phyloP scores from a whole-genome alignment of 1,140 invertebrate genomes.

The Lordiphosa stackelbergi region DNA sequence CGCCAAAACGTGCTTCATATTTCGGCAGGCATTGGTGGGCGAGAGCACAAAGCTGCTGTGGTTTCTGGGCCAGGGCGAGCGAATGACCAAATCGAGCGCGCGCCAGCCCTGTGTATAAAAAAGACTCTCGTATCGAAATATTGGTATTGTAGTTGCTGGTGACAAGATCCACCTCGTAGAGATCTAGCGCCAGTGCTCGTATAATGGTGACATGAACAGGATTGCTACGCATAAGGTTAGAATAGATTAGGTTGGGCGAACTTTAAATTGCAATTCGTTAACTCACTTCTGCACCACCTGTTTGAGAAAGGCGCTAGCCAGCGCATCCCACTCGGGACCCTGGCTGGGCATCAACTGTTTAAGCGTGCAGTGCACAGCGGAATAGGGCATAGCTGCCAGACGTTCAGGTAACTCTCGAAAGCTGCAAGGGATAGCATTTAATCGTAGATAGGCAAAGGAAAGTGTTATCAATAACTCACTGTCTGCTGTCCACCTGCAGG shows the following conservation, averaged over 20 bases:
- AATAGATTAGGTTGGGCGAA: not conserved
- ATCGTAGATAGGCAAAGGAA: too few relatives aligned
- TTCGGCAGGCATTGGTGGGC: slow-evolving; percentile 9
- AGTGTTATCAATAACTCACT: slow-evolving; percentile 16
- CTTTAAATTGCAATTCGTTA: not conserved
- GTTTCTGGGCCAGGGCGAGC: not conserved
- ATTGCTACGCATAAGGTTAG: slow-evolving; percentile 14
- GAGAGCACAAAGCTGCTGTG: slow-evolving; percentile 13
- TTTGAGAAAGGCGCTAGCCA: slow-evolving; percentile 38
- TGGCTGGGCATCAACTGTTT: slow-evolving; percentile 43
- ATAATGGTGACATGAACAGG: slow-evolving; percentile 19
- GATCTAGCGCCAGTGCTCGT: not conserved
- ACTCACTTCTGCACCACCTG: slow-evolving; percentile 51
- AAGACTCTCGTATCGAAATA: slow-evolving; percentile 60
- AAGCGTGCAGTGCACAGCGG: slow-evolving; percentile 51
- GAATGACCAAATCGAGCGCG: not conserved
- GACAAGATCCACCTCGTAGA: slow-evolving; percentile 49
- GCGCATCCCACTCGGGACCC: slow-evolving; percentile 30
- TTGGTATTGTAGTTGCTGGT: slow-evolving; percentile 19
- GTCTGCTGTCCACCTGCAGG: not conserved
- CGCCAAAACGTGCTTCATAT: not conserved
- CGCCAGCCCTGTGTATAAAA: slow-evolving; percentile 66
- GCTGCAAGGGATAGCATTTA: slow-evolving; percentile 20
- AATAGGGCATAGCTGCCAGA: slow-evolving; percentile 33
- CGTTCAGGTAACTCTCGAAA: slow-evolving; percentile 34